These are phyloP conservation scores for Gambusia affinis DNA, from an alignment of 2,113 vertebrate species.

Conservation along the genomic window DNA sequence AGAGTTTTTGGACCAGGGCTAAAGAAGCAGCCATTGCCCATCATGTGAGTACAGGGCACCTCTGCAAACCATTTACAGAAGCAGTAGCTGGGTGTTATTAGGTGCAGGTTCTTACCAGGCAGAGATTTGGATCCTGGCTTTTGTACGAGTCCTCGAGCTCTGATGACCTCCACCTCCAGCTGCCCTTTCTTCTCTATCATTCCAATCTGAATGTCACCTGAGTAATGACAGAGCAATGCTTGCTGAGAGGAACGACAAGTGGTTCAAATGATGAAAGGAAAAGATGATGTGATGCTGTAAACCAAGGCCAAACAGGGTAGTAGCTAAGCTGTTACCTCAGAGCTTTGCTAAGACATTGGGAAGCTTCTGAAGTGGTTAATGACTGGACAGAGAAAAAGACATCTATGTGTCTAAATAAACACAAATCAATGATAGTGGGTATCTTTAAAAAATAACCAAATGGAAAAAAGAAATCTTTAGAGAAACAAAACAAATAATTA, in stretches of 20 bases:
- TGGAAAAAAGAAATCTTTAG: too few species aligned
- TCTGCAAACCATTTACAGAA: not conserved
- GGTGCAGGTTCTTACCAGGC: constrained; percentile 83
- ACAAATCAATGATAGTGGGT: too few species aligned
- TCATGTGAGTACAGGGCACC: not conserved
- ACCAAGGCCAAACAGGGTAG: too few species aligned
- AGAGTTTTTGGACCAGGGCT: not conserved
- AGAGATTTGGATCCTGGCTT: constrained; percentile 97
- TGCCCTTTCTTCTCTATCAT: constrained; percentile 99
- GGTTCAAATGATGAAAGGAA: not conserved
- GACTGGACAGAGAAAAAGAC: not conserved
- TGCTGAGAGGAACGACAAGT: not conserved
- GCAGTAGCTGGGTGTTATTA: not conserved
- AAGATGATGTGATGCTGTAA: not conserved
- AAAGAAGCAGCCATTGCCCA: not conserved
- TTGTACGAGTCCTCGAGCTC: constrained; percentile 94
- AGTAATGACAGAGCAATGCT: constrained; percentile 3
- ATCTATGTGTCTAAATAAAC: too few species aligned
- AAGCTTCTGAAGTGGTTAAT: not conserved
- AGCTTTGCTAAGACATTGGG: too few species aligned
- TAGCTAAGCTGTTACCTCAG: too few species aligned
- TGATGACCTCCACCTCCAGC: constrained; percentile 96
- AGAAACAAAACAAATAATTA: not conserved
- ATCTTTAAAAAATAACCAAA: too few species aligned
- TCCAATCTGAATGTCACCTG: constrained; percentile 98